A percentile compares a stretch with the other conserved stretches of the same genome.
Evolutionary conservation across 1,140 invertebrate species (phyloP).

Genomic region (Panagrolaimus sp.): DNA sequence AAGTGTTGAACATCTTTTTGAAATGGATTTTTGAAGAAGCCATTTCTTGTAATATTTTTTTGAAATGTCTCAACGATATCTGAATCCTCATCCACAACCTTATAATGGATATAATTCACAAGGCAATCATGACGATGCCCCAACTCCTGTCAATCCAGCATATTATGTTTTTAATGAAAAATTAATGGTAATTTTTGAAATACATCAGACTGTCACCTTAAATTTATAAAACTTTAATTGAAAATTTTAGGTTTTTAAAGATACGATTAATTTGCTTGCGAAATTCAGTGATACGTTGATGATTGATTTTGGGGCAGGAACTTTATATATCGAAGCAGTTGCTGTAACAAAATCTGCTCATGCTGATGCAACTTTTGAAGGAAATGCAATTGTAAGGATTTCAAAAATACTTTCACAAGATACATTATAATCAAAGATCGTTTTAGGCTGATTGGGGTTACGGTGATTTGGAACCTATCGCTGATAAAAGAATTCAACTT

Average conservation of each 20-base stretch:
- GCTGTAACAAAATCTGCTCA: neutral
- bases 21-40: too few species aligned
- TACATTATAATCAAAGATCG: too few species aligned
- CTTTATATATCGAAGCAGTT: neutral
- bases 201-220: neutral
- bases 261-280: neutral
- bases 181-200: neutral
- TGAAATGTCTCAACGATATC: too few species aligned
- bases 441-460: neutral
- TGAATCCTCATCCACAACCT: too few species aligned
- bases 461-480: neutral
- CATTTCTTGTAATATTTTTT: too few species aligned
- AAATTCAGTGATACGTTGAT: neutral
- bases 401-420: too few species aligned
- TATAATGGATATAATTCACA: neutral
- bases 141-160: neutral
- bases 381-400: neutral
- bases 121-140: too few species aligned
- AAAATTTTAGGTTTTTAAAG: neutral
- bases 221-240: neutral
- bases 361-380: neutral
- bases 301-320: neutral
- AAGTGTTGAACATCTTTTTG: too few species aligned
- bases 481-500: neutral
- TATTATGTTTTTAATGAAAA: conserved; percentile 10